These are phyloP conservation scores for Sepiola atlantica DNA, from an alignment of 2,888 invertebrate species.

Conservation along the genomic window DNA sequence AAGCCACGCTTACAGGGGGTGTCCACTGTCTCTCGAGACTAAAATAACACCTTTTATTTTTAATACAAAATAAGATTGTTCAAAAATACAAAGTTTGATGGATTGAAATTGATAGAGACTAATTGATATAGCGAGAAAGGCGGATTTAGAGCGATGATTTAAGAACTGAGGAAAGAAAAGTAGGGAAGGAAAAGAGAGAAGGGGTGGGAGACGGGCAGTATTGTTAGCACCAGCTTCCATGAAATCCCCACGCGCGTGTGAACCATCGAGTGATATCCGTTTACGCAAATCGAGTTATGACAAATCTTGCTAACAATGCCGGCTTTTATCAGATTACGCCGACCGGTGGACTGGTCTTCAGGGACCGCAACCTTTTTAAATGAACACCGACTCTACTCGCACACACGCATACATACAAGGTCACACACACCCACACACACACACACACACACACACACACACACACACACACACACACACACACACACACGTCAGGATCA, in stretches of 20 bases:
- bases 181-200: too few relatives aligned
- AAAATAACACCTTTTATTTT: too few relatives aligned
- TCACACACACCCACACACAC: not conserved
- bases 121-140: too few relatives aligned
- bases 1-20: too few relatives aligned
- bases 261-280: not conserved
- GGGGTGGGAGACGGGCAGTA: not conserved
- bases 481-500: too few relatives aligned
- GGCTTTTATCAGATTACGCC: not conserved
- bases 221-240: not conserved
- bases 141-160: too few relatives aligned
- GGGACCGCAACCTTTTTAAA: not conserved
- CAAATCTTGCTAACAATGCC: not conserved
- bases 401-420: not conserved
- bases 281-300: slow-evolving; percentile 32
- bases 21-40: too few relatives aligned
- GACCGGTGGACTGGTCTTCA: not conserved
- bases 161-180: too few relatives aligned
- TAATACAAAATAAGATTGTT: too few relatives aligned
- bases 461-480: not conserved
- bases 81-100: too few relatives aligned
- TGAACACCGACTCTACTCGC: not conserved
- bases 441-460: not conserved
- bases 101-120: too few relatives aligned
- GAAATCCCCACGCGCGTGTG: not conserved